Evolutionary conservation across 2,113 vertebrate genomes (phyloP).

Genomic region (Scophthalmus maximus): DNA sequence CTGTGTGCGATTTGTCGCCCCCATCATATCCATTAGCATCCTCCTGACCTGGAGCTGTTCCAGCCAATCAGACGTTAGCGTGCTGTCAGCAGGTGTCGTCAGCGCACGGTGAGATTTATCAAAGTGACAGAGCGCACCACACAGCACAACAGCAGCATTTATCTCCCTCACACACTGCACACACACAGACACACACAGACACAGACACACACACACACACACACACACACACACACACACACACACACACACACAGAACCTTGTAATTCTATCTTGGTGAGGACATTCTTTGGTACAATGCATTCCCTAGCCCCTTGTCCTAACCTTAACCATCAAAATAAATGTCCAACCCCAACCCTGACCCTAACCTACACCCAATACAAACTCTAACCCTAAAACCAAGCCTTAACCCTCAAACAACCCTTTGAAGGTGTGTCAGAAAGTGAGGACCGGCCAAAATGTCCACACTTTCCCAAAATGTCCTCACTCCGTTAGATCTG

Average conservation of each 20-base stretch:
- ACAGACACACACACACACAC: not conserved
- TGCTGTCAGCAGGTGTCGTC: conserved; percentile 81
- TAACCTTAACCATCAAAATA: not conserved
- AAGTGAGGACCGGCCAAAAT: too few species aligned
- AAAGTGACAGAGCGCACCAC: conserved; percentile 75
- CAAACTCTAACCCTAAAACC: too few species aligned
- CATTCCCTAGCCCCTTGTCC: too few species aligned
- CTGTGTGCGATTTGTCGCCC: conserved; percentile 71
- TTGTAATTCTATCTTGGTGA: too few species aligned
- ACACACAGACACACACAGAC: conserved; percentile 21
- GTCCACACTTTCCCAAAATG: too few species aligned
- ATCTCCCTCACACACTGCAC: conserved; percentile 57
- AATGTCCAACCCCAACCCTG: too few species aligned
- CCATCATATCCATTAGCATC: conserved; percentile 77
- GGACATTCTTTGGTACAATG: too few species aligned
- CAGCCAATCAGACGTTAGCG: conserved; percentile 76
- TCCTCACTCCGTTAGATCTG: too few species aligned
- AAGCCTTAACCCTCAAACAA: too few species aligned
- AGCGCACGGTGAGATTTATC: conserved; percentile 78
- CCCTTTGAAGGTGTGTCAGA: too few species aligned
- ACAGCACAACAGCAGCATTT: conserved; percentile 78
- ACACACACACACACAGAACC: not conserved
- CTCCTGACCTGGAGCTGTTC: conserved; percentile 75
- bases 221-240: not conserved
- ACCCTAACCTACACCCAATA: too few species aligned